A percentile compares a stretch with the other conserved stretches of the same genome.
These are phyloP conservation scores for Phrynocephalus guinanensis DNA, from an alignment of 2,797 vertebrate genomes.

Conservation along the genomic window DNA sequence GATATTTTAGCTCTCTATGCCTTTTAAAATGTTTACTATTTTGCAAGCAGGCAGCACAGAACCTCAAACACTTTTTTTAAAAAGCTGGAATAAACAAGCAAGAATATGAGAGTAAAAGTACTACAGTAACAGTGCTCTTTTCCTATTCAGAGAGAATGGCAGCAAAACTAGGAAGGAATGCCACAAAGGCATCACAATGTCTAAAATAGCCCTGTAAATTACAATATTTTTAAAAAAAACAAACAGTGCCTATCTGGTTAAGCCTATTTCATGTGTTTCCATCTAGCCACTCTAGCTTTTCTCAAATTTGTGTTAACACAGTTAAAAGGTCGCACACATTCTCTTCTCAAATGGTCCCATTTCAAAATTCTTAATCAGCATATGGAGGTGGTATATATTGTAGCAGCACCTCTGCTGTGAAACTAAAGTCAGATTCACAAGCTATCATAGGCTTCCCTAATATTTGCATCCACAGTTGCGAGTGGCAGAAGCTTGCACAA, in stretches of 20 bases:
- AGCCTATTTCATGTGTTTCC: background rate
- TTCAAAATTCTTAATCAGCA: background rate
- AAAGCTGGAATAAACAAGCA: background rate
- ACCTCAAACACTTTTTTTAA: background rate
- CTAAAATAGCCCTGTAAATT: background rate
- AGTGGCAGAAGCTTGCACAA: background rate
- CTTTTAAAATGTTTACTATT: background rate
- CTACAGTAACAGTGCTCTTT: background rate
- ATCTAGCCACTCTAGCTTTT: background rate
- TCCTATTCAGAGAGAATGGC: background rate
- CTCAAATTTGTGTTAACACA: background rate
- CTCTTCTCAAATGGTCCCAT: background rate
- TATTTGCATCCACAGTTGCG: background rate
- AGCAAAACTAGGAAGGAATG: background rate
- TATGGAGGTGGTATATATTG: background rate
- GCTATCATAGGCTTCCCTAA: background rate
- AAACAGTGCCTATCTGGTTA: background rate
- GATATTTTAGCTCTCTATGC: background rate
- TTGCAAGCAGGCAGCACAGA: background rate
- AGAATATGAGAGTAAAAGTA: background rate
- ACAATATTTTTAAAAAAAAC: background rate
- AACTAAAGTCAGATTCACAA: background rate
- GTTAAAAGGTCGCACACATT: background rate
- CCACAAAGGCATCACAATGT: background rate
- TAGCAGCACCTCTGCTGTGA: background rate